Conservation (phyloP, 2,888 invertebrate genomes). For the Synanthedon vespiformis region DNA sequence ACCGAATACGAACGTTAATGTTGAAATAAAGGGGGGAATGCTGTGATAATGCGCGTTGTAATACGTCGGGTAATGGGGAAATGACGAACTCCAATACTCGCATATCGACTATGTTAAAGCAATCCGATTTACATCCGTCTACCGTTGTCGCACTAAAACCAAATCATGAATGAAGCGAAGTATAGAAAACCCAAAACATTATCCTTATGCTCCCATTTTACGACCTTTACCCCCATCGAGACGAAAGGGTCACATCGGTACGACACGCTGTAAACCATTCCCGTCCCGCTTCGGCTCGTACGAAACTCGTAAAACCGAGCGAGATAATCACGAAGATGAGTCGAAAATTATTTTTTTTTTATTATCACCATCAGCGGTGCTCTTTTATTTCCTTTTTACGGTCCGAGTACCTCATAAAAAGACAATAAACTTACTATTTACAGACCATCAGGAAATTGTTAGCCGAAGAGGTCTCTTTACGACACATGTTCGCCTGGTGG, state of each 20-base stretch:
- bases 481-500: constrained; percentile 62
- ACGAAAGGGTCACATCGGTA: constrained; percentile 63
- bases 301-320: constrained; percentile 42
- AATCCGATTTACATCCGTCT: constrained; percentile 67
- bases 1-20: not conserved
- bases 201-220: constrained; percentile 72
- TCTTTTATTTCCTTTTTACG: constrained; percentile 73
- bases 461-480: constrained; percentile 71
- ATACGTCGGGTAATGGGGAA: constrained; percentile 52
- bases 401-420: constrained; percentile 73
- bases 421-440: constrained; percentile 73
- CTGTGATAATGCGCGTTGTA: constrained; percentile 54
- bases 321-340: constrained; percentile 69
- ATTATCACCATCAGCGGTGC: constrained; percentile 72
- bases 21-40: constrained; percentile 3
- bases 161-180: constrained; percentile 70
- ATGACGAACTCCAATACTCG: constrained; percentile 37
- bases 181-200: constrained; percentile 69
- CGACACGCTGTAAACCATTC: constrained; percentile 54
- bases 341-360: constrained; percentile 69
- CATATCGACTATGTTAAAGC: constrained; percentile 55
- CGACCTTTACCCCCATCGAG: constrained; percentile 70
- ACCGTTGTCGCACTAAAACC: constrained; percentile 62
- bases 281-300: constrained; percentile 42
- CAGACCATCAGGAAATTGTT: constrained; percentile 72